Evolutionary conservation across 2,113 vertebrate species (phyloP), one percentile per base, ranked within the genome.

Genomic region (Neotragus pygmaeus): DNA sequence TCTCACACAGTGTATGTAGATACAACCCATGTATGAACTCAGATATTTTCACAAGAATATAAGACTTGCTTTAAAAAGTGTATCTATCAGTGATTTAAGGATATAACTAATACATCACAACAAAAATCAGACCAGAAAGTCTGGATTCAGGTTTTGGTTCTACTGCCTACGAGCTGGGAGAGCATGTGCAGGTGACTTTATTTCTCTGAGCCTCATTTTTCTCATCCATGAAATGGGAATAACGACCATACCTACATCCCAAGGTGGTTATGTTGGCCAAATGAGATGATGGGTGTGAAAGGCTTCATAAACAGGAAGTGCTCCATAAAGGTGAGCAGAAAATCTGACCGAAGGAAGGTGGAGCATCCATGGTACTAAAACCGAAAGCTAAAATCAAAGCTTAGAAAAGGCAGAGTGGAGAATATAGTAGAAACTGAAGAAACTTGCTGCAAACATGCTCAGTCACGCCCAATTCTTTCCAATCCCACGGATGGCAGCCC

Each of bases 381-480:
- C 58, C 6, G 14, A 84, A 55, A 57, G 21, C 62, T 51, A 10
- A 84, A 92, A 88, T 58, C 88, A 49, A 60, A 75, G 2, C 36
- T 94, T 81, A 89, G 60, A 55, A 88, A 88, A 88, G 47, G 21
- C 14, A 81, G 88, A 70, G 27, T 30, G 16, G 30, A 96, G 14
- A 93, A 84, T 3, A 3, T 12, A 88, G 49, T 73, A 12, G 13
- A 12, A 78, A 87, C 10, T 58, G 60, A 55, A 28, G 57, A 57
- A n/a, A 81, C n/a, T 70, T 73, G 66, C 66, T 4, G 1, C 0
- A 1, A 12, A 73, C 21, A 3, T 2, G 10, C 36, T 25, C 66
- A 73, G 66, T 73, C 36, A 39, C 0, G 66, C 21, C 36, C 66
- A 23, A 2, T 25, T 39, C 66, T 39, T 73, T 73, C 17, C 66